These are phyloP conservation scores for Mizuhopecten yessoensis DNA, from an alignment of 1,140 invertebrate genomes.

Conservation along the genomic window DNA sequence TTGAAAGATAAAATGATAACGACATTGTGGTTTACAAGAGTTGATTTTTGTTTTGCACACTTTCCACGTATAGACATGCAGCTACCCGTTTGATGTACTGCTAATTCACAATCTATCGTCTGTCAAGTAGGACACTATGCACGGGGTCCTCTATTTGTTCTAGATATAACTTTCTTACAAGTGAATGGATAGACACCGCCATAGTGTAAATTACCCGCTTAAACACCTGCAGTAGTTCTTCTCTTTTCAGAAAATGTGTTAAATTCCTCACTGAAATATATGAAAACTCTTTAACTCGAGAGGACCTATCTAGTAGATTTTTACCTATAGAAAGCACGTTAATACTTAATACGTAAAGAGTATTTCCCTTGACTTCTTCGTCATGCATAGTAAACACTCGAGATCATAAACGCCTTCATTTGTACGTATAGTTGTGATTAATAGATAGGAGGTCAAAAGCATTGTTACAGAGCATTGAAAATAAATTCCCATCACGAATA, in stretches of 20 bases:
- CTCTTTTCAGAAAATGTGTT: background rate
- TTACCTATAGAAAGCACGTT: background rate
- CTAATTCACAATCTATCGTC: background rate
- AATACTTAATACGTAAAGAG: background rate
- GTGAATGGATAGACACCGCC: background rate
- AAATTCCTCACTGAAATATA: background rate
- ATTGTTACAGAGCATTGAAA: no score
- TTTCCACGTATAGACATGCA: background rate
- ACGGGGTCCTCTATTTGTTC: background rate
- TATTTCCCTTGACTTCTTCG: background rate
- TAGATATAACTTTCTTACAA: background rate
- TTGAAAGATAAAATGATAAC: conserved; percentile 12
- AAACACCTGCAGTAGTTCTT: background rate
- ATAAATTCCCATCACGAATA: no score
- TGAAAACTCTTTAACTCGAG: background rate
- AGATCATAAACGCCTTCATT: no score
- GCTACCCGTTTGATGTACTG: background rate
- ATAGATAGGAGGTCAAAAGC: no score
- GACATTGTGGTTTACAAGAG: background rate
- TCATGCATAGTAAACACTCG: background rate
- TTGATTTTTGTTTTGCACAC: background rate
- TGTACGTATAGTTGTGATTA: no score
- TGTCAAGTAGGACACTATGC: background rate
- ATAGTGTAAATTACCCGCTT: background rate
- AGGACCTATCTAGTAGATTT: background rate